Base-by-base conservation (phyloP, 2,888 invertebrate species). In the Pemphredon lugubris region DNA sequence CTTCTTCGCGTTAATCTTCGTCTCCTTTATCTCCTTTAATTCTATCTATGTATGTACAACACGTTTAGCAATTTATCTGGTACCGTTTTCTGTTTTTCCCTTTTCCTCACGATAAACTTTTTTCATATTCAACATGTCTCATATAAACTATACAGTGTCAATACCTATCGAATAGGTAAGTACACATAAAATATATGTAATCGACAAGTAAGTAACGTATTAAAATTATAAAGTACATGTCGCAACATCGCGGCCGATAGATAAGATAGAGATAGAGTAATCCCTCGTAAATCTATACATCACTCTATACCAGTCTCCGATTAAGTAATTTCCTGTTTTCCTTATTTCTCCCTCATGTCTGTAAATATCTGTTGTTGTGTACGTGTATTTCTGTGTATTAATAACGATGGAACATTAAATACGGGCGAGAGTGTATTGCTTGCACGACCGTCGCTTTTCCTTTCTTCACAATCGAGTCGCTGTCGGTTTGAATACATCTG, bases 221-320 rank as follows among this genome's bases (percentile, higher is more conserved):
- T 88, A 84, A 88, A 88, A 88, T 88, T 87, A 86, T 83, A 84
- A 88, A 87, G 84, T 87, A 87, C 81, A 79, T 83, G 78, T 86
- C 81, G 81, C 83, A 86, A 86, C 81, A 74, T 67, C 54, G 75
- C 81, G 83, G 83, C 84, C 84, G 80, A 84, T 72, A 84, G 74
- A 83, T 65, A 84, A 84, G 74, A 83, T 65, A 84, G 68, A 83
- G 70, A 73, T 18, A 23, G 65, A 63, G 63, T 64, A 54, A 69
- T 65, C 50, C 48, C 65, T 57, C 63, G 61, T 44, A 72, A 67
- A 59, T 70, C 57, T 60, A 50, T 51, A 32, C 63, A 23, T 61
- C 67, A 72, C 63, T 37, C 74, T 50, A 69, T 68, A 66, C 71
- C 82, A 78, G 72, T 78, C 79, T 77, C 9, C 7, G n/a, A 11